A percentile compares a stretch with the other conserved stretches of the same genome.
phyloP scores from a whole-genome alignment of 2,888 invertebrate species.

The Apoda limacodes region DNA sequence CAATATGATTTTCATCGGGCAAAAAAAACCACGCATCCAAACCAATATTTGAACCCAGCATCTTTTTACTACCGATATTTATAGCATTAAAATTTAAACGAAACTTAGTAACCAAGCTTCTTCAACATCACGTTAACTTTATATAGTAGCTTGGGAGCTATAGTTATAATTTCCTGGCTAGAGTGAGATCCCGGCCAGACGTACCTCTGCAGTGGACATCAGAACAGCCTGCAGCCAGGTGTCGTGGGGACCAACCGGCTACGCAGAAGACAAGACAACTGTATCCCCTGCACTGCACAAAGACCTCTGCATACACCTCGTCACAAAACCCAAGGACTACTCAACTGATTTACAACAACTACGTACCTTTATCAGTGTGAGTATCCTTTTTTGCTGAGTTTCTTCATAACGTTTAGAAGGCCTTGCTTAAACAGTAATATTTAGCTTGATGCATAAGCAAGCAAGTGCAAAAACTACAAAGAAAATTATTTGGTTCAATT shows the following conservation, averaged over 20 bases:
- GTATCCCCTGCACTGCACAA: constrained; percentile 10
- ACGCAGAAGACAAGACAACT: constrained; percentile 9
- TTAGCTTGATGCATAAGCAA: too few species aligned
- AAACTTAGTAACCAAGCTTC: neutral
- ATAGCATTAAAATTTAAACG: neutral
- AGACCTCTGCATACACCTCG: constrained; percentile 28
- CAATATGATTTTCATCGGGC: too few species aligned
- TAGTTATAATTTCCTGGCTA: constrained; percentile 44
- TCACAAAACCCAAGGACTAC: constrained; percentile 34
- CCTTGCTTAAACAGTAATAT: too few species aligned
- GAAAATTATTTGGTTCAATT: too few species aligned
- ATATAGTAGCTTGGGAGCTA: constrained; percentile 22
- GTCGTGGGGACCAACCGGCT: constrained; percentile 15
- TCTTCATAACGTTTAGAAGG: too few species aligned
- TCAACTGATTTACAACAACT: too few species aligned
- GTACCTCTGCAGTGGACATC: constrained; percentile 23
- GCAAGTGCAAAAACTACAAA: too few species aligned
- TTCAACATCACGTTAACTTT: constrained; percentile 4
- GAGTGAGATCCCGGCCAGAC: constrained; percentile 39
- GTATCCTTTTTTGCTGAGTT: too few species aligned
- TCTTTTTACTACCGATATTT: too few species aligned
- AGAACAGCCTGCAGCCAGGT: constrained; percentile 21
- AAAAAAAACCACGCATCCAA: too few species aligned
- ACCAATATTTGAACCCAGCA: too few species aligned
- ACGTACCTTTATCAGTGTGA: constrained; percentile 37